Conservation (phyloP, 2,888 invertebrate species). For the Scaptomyza caliginosa region DNA sequence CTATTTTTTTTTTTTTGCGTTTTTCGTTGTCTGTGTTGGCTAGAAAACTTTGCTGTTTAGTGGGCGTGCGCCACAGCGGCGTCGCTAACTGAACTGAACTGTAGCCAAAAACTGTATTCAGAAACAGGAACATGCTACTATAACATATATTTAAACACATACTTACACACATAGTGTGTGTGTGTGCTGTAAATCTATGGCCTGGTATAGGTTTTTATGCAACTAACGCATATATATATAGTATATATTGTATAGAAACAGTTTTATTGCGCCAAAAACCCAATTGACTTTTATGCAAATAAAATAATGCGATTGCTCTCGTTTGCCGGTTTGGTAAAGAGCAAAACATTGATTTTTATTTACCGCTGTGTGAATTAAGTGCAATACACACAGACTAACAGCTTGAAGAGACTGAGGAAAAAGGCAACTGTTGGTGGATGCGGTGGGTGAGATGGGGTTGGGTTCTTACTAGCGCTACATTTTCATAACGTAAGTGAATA, state of each 20-base stretch:
- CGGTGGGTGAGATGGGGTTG: not conserved
- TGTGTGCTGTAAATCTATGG: slow-evolving; percentile 20
- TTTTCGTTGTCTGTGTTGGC: slow-evolving; percentile 10
- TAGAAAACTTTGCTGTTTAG: slow-evolving; percentile 60
- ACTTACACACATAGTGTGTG: slow-evolving; percentile 9
- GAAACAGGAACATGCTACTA: slow-evolving; percentile 14
- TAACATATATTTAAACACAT: not conserved
- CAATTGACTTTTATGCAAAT: slow-evolving; percentile 78
- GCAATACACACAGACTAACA: slow-evolving; percentile 30
- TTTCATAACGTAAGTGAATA: slow-evolving; percentile 79
- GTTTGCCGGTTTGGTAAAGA: slow-evolving; percentile 43
- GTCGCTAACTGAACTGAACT: slow-evolving; percentile 36
- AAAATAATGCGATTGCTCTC: slow-evolving; percentile 69
- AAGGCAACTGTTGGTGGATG: not conserved
- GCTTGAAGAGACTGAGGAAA: not conserved
- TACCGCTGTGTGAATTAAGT: slow-evolving; percentile 69
- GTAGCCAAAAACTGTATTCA: slow-evolving; percentile 20
- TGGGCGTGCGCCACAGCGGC: slow-evolving; percentile 70
- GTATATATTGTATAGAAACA: slow-evolving; percentile 54
- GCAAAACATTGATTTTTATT: slow-evolving; percentile 74
- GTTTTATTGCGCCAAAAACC: slow-evolving; percentile 63
- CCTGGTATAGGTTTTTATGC: slow-evolving; percentile 38
- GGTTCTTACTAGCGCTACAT: slow-evolving; percentile 61
- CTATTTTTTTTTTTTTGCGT: too few relatives aligned
- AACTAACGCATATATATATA: slow-evolving; percentile 20